Conservation (phyloP, 2,888 invertebrate genomes). For the Sympetrum striolatum region DNA sequence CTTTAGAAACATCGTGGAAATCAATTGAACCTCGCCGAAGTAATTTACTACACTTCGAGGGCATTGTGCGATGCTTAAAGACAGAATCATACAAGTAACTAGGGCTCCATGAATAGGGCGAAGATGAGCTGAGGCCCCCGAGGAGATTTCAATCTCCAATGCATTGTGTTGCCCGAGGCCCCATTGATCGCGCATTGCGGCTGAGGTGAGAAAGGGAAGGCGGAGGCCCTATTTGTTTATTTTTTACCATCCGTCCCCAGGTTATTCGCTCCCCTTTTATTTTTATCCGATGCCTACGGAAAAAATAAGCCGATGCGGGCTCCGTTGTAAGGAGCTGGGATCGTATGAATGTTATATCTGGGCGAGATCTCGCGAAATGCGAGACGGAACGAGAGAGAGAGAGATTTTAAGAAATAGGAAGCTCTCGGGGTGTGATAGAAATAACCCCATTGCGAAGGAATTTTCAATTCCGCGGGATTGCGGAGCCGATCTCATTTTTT, state of each 20-base stretch:
- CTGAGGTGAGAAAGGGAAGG: neutral
- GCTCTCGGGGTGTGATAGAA: no score
- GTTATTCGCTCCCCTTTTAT: neutral
- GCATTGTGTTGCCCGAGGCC: neutral
- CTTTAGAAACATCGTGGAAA: neutral
- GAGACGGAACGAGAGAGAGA: no score
- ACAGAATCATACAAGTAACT: neutral
- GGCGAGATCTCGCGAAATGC: neutral
- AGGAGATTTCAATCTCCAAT: neutral
- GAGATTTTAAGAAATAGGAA: no score
- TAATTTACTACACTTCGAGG: conserved; percentile 3
- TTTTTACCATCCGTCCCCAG: neutral
- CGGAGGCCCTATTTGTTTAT: neutral
- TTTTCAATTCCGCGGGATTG: no score
- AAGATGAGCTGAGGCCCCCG: neutral
- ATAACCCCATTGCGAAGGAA: no score
- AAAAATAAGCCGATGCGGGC: neutral
- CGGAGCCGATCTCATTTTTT: no score
- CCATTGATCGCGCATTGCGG: neutral
- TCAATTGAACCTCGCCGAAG: conserved; percentile 10
- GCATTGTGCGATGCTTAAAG: neutral
- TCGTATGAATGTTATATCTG: neutral
- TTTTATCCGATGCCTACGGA: neutral
- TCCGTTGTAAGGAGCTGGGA: neutral
- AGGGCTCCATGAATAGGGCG: neutral